Conservation (phyloP, 2,113 vertebrate genomes). For the Cacatua alba region DNA sequence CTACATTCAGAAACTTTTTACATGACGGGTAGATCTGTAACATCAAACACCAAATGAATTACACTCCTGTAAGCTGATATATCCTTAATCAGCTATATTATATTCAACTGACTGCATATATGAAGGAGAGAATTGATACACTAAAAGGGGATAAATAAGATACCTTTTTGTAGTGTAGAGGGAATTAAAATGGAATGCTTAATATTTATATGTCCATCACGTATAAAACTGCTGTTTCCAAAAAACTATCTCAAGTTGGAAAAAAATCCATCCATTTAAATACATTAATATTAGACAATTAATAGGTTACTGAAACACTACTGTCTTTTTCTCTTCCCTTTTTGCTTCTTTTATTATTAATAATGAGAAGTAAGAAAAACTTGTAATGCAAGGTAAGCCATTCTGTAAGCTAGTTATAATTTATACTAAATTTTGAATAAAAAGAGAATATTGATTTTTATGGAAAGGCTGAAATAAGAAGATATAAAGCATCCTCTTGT, state of each 20-base stretch:
- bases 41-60: not conserved
- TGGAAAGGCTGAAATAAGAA: not conserved
- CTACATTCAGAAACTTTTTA: not conserved
- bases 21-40: not conserved
- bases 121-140: not conserved
- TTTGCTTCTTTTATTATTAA: not conserved
- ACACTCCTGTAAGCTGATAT: not conserved
- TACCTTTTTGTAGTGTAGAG: not conserved
- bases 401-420: not conserved
- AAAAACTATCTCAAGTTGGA: not conserved
- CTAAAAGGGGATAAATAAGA: not conserved
- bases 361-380: not conserved
- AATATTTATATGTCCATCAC: not conserved
- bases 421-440: not conserved
- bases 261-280: not conserved
- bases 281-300: not conserved
- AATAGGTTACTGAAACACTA: not conserved
- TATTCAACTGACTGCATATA: not conserved
- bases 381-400: not conserved
- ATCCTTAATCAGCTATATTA: not conserved
- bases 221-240: not conserved
- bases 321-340: not conserved
- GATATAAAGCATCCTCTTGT: conserved; percentile 26
- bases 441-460: conserved; percentile 11
- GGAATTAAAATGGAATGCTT: not conserved